These are phyloP conservation scores for Ophiothrix spiculata DNA, from an alignment of 35 echinoderm and acorn worm genomes.

Conservation along the genomic window DNA sequence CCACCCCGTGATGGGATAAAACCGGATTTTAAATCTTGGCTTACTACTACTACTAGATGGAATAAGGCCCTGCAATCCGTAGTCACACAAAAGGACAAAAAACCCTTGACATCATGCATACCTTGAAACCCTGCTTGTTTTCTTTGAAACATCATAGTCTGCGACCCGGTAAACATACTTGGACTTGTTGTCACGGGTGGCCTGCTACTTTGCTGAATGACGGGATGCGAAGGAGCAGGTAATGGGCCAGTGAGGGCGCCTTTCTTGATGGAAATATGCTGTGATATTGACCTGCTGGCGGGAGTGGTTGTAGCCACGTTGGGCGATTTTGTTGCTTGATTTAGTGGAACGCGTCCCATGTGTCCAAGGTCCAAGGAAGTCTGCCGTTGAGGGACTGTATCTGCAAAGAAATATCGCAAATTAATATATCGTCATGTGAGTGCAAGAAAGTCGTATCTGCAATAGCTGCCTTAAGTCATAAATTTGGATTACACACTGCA, in stretches of 20 bases:
- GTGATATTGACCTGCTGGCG: neutral
- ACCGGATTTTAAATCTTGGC: too few relatives aligned
- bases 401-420: too few relatives aligned
- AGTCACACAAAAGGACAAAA: too few relatives aligned
- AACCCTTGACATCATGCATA: too few relatives aligned
- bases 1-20: too few relatives aligned
- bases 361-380: neutral
- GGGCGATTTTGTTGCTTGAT: neutral
- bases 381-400: neutral
- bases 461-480: too few relatives aligned
- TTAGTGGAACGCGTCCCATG: neutral
- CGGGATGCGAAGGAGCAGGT: neutral
- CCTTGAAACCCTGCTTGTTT: neutral
- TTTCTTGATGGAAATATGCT: neutral
- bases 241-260: neutral
- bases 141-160: neutral
- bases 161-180: neutral
- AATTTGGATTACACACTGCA: too few relatives aligned
- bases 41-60: too few relatives aligned
- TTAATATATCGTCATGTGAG: too few relatives aligned
- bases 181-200: neutral
- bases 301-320: neutral
- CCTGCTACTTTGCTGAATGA: neutral
- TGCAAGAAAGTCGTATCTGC: too few relatives aligned
- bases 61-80: too few relatives aligned